Base-by-base conservation (phyloP, 2,113 vertebrate species). In the Cricetomys ansorgei region DNA sequence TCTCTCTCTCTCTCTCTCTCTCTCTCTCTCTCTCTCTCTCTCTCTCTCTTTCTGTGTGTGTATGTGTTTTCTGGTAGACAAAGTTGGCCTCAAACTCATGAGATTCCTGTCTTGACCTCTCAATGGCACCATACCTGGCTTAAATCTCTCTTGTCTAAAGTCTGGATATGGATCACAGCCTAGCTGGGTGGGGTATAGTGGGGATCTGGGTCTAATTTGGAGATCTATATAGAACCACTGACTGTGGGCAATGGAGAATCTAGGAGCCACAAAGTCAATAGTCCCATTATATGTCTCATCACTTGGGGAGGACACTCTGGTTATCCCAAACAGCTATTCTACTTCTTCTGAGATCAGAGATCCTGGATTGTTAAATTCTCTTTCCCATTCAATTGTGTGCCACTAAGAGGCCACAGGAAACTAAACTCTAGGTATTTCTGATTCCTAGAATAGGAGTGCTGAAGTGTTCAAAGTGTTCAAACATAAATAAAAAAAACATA, bases 361-460 rank as follows among this genome's bases (percentile, higher is more conserved):
- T 70, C 53, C 29, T 43, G 17, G 16, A 27, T 27, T 50, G 5
- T 65, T n/a, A 7, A 27, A 87, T 34, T 93, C 57, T 70, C 87
- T 79, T 84, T 86, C 53, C 88, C 29, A 64, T 92, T 79, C 50
- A 13, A 92, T 27, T 83, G 69, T 43, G 11, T 40, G 23, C 45
- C 12, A 48, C 34, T 69, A 69, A 83, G 72, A 48, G 15, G 86
- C 3, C 65, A 27, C 59, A 76, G 67, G 65, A 94, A 89, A 67
- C 34, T 65, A n/a, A 93, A 67, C 16, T 17, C 19, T 79, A 85
- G 75, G 67, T 80, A 91, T 53, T 87, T 70, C 75, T 85, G 34
- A 92, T 94, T 93, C 43, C 23, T 65, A 79, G 29, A 94, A 94
- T 11, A 73, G 15, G 37, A 92, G 2, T 88, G 43, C 37, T 57